These are phyloP conservation scores for Prunella himalayana DNA, from an alignment of 2,113 vertebrate genomes.

Conservation along the genomic window DNA sequence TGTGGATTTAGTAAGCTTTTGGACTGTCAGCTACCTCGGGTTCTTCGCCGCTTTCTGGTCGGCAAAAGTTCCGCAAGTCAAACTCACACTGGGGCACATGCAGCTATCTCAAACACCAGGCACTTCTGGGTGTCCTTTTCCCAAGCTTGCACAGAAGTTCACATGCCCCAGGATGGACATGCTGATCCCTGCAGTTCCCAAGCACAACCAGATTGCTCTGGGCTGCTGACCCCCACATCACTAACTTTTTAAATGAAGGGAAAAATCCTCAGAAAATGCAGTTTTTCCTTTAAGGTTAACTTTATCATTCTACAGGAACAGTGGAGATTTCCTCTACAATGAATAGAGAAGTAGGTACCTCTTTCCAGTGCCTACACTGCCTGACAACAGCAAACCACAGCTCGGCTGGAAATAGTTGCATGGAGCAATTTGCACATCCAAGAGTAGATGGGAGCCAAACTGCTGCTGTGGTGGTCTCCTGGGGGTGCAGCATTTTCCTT, in stretches of 20 bases:
- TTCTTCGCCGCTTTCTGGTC: too few species aligned
- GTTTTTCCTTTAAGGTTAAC: neutral
- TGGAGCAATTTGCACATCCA: neutral
- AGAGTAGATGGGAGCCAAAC: neutral
- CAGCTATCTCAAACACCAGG: rapidly evolving
- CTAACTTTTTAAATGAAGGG: neutral
- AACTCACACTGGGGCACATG: too few species aligned
- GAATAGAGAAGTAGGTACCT: neutral
- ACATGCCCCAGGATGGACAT: rapidly evolving
- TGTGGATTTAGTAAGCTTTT: too few species aligned
- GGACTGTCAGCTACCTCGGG: too few species aligned
- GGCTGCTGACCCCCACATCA: neutral
- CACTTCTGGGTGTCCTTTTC: neutral
- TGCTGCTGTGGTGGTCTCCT: neutral
- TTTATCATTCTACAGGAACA: neutral
- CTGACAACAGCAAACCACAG: neutral
- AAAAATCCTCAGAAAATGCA: neutral
- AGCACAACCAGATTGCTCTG: neutral
- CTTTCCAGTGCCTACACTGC: neutral
- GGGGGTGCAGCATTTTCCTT: neutral
- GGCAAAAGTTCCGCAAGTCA: too few species aligned
- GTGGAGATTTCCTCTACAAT: neutral
- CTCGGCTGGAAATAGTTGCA: neutral
- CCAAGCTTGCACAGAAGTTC: neutral
- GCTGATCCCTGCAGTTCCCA: neutral